phyloP scores from a whole-genome alignment of 2,797 vertebrate genomes.

The Sus cebifrons region DNA sequence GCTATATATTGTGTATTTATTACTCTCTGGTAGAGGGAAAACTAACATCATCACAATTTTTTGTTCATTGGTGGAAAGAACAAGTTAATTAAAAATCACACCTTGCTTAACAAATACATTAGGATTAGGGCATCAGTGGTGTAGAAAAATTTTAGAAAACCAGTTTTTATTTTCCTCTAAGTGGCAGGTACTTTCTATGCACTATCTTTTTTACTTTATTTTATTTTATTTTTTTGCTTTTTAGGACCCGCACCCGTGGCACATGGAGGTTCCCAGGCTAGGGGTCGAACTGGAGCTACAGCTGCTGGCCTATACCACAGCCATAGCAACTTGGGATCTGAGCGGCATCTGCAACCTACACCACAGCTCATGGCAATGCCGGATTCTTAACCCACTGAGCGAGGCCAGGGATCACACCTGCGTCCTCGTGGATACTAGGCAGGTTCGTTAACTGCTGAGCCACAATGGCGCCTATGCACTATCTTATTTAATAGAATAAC shows the following conservation, averaged over 20 bases:
- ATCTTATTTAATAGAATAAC: slow-evolving; percentile 28
- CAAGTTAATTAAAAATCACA: slow-evolving; percentile 40
- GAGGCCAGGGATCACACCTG: too few relatives aligned
- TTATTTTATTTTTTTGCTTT: too few relatives aligned
- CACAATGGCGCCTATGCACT: neutral
- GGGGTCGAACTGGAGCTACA: too few relatives aligned
- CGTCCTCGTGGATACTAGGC: too few relatives aligned
- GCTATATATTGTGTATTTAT: slow-evolving; percentile 20
- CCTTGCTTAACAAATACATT: slow-evolving; percentile 9
- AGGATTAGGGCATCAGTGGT: neutral
- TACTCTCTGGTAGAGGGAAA: slow-evolving; percentile 16
- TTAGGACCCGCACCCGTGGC: too few relatives aligned
- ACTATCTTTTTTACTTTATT: neutral
- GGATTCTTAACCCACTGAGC: too few relatives aligned
- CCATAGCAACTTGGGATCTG: too few relatives aligned
- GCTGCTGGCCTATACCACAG: too few relatives aligned
- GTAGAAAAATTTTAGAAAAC: neutral
- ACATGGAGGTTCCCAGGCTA: too few relatives aligned
- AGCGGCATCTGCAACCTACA: too few relatives aligned
- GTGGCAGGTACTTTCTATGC: neutral
- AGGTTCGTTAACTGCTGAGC: too few relatives aligned
- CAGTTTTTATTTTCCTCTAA: slow-evolving; percentile 1
- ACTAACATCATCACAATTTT: neutral
- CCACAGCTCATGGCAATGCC: too few relatives aligned
- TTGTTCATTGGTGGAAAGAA: slow-evolving; percentile 39